Conservation (phyloP, 2,888 invertebrate species). For the Monochamus alternatus region DNA sequence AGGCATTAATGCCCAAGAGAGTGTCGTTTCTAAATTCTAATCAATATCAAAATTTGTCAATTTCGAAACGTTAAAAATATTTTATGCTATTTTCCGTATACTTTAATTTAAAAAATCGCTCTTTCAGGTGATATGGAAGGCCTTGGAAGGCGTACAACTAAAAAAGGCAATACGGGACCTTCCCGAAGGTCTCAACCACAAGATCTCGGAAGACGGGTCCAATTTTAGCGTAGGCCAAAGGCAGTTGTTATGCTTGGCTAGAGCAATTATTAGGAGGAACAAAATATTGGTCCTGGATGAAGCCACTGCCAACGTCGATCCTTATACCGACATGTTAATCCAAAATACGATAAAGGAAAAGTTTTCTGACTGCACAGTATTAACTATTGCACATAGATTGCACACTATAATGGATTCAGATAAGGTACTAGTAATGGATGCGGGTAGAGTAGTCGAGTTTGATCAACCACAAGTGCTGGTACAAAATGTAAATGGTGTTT, state of each 20-base stretch:
- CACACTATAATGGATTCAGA: constrained; percentile 68
- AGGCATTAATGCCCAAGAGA: no score
- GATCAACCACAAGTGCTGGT: constrained; percentile 82
- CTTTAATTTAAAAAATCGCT: not conserved
- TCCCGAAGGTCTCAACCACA: constrained; percentile 77
- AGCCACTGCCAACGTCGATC: constrained; percentile 88
- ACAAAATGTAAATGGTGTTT: constrained; percentile 62
- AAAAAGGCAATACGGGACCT: constrained; percentile 79
- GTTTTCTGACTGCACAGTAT: constrained; percentile 83
- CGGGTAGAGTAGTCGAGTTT: constrained; percentile 83
- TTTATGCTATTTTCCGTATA: not conserved
- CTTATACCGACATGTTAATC: constrained; percentile 83
- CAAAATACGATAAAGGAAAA: constrained; percentile 83
- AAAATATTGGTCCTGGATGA: constrained; percentile 73
- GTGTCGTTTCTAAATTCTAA: no score
- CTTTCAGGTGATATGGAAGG: constrained; percentile 82
- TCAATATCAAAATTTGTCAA: no score
- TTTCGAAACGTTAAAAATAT: not conserved
- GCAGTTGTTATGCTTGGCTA: constrained; percentile 72
- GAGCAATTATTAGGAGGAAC: constrained; percentile 70
- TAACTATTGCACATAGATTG: constrained; percentile 73
- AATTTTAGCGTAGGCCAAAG: constrained; percentile 72
- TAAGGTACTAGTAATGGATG: constrained; percentile 86
- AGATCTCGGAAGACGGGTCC: constrained; percentile 81
- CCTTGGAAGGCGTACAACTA: constrained; percentile 86